Percentiles rank a stretch among this genome's conserved stretches.
These are phyloP conservation scores for Danaus plexippus DNA, from an alignment of 1,140 invertebrate genomes.

Conservation along the genomic window DNA sequence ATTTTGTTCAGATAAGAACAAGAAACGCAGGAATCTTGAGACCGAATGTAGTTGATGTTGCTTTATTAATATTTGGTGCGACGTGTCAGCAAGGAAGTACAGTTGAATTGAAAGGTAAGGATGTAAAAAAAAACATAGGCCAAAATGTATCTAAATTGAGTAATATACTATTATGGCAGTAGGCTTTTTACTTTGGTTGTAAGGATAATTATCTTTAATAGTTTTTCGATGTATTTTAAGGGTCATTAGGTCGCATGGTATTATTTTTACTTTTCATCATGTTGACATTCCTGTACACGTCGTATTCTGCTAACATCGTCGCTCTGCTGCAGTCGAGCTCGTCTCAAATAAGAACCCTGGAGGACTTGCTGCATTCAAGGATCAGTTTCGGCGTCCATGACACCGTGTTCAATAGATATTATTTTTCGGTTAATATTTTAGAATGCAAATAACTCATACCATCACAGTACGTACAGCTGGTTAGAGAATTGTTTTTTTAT, in stretches of 20 bases:
- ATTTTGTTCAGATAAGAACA: conserved; percentile 25
- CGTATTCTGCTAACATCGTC: conserved; percentile 78
- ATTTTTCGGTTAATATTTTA: conserved; percentile 72
- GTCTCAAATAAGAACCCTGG: conserved; percentile 72
- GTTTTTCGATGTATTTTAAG: conserved; percentile 20
- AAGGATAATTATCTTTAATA: no score
- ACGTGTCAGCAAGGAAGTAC: conserved; percentile 72
- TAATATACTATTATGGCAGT: no score
- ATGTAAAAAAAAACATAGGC: no score
- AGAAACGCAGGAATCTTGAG: conserved; percentile 40
- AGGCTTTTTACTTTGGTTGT: no score
- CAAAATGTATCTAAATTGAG: no score
- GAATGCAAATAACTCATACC: conserved; percentile 2
- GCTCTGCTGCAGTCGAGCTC: conserved; percentile 77
- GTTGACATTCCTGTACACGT: conserved; percentile 73
- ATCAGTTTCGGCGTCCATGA: conserved; percentile 75
- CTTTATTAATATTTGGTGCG: conserved; percentile 66
- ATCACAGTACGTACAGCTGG: neutral
- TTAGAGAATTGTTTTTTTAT: conserved; percentile 14
- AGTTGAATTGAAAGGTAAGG: conserved; percentile 63
- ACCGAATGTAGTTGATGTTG: conserved; percentile 52
- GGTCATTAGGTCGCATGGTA: conserved; percentile 67
- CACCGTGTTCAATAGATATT: conserved; percentile 75
- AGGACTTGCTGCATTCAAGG: conserved; percentile 74
- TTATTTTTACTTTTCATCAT: conserved; percentile 69